These are phyloP conservation scores for Tichodroma muraria DNA, from an alignment of 2,113 vertebrate species.

Conservation along the genomic window DNA sequence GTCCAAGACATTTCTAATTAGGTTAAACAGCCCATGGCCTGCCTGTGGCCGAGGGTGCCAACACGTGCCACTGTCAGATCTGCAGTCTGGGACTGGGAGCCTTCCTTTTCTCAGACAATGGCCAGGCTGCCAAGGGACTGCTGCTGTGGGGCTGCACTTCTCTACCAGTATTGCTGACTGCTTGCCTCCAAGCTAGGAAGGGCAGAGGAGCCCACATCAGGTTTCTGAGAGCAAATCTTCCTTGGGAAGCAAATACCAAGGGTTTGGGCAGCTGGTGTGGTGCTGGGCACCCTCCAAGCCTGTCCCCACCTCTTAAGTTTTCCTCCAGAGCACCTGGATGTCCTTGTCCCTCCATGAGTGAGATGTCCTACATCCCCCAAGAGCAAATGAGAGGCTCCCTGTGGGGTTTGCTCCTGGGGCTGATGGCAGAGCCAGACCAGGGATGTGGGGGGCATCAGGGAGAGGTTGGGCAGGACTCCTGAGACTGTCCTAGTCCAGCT, in stretches of 20 bases:
- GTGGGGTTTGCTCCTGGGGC: neutral
- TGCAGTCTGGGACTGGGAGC: neutral
- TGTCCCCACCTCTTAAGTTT: fast-evolving
- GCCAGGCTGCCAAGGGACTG: neutral
- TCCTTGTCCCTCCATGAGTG: fast-evolving
- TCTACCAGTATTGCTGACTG: neutral
- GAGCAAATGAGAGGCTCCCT: neutral
- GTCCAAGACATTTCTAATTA: neutral
- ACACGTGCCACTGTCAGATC: neutral
- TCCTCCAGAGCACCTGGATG: neutral
- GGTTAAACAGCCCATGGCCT: neutral
- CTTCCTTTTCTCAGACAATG: fast-evolving
- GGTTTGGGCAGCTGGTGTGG: neutral
- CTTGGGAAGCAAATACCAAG: neutral
- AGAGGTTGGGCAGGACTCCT: neutral
- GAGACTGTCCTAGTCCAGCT: neutral
- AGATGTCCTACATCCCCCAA: neutral
- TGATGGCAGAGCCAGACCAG: neutral
- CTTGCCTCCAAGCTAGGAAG: fast-evolving
- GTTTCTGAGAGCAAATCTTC: neutral
- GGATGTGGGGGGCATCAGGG: neutral
- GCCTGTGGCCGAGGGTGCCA: neutral
- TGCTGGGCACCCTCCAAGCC: neutral
- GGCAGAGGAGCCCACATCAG: neutral
- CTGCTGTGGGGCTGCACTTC: neutral